Evolutionary conservation across 1,140 invertebrate genomes (phyloP).

Genomic region (Drosophila trapezifrons): DNA sequence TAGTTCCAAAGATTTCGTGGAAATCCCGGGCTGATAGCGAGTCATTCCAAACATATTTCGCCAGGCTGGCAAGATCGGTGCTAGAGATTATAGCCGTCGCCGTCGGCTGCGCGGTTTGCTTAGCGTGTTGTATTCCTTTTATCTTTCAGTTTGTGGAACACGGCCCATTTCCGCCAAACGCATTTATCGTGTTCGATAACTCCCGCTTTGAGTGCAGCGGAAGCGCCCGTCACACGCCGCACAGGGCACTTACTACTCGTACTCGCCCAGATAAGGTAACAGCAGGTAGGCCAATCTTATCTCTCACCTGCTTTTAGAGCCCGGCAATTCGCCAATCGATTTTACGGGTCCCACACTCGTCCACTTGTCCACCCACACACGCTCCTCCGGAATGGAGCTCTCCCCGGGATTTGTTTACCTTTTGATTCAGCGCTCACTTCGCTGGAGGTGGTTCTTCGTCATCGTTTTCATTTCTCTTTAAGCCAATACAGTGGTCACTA

Average conservation of each 20-base stretch:
- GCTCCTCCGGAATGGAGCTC: background rate
- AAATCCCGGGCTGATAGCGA: slow-evolving; percentile 17
- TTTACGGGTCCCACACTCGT: slow-evolving; percentile 22
- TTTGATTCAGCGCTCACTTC: slow-evolving; percentile 20
- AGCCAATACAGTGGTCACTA: slow-evolving; percentile 4
- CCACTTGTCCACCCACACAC: slow-evolving; percentile 13
- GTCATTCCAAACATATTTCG: background rate
- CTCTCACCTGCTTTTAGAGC: slow-evolving; percentile 11
- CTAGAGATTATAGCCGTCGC: background rate
- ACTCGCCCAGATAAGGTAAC: slow-evolving; percentile 23
- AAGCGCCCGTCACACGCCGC: slow-evolving; percentile 12
- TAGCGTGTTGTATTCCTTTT: slow-evolving; percentile 4
- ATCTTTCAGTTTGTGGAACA: slow-evolving; percentile 14
- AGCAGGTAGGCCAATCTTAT: slow-evolving; percentile 31
- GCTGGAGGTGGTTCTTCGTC: slow-evolving; percentile 24
- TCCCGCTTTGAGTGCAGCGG: slow-evolving; percentile 30
- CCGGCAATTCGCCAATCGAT: slow-evolving; percentile 30
- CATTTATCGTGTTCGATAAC: slow-evolving; percentile 40
- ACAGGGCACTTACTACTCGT: slow-evolving; percentile 4
- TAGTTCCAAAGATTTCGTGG: background rate
- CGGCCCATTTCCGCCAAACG: slow-evolving; percentile 21
- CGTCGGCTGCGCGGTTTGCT: background rate
- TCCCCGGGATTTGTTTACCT: slow-evolving; percentile 30
- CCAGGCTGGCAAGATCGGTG: slow-evolving; percentile 30
- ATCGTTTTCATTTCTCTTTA: background rate